Conservation (phyloP, 2,888 invertebrate species). For the Eulithis prunata region DNA sequence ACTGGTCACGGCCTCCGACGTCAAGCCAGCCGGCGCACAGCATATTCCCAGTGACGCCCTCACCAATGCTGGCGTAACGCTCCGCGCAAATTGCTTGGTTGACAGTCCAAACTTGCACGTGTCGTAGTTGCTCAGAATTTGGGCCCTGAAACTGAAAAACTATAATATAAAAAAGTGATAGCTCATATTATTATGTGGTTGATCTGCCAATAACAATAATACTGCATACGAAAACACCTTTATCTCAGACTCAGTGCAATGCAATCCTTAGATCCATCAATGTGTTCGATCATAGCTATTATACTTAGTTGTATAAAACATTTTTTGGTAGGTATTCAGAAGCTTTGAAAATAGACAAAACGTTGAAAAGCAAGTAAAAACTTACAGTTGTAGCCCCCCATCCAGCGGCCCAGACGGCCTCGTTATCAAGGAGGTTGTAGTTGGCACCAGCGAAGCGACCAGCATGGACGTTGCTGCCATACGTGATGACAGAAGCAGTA, state of each 20-base stretch:
- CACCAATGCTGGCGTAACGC: constrained; percentile 34
- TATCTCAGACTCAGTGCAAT: too few relatives aligned
- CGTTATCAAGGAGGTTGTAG: constrained; percentile 56
- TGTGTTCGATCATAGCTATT: too few relatives aligned
- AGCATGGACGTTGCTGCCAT: constrained; percentile 20
- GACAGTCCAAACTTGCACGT: constrained; percentile 52
- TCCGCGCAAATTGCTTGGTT: constrained; percentile 46
- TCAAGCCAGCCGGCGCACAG: constrained; percentile 51
- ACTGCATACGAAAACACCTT: too few relatives aligned
- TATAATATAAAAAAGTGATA: too few relatives aligned
- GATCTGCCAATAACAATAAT: too few relatives aligned
- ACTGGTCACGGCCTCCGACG: constrained; percentile 49
- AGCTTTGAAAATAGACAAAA: too few relatives aligned
- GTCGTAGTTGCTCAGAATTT: constrained; percentile 49
- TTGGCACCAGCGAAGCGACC: constrained; percentile 47
- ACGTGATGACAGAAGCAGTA: constrained; percentile 35
- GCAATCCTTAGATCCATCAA: too few relatives aligned
- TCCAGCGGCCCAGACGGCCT: constrained; percentile 60
- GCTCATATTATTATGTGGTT: too few relatives aligned
- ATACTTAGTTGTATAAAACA: too few relatives aligned
- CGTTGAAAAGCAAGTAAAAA: background rate
- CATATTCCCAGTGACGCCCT: constrained; percentile 47
- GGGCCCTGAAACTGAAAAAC: too few relatives aligned
- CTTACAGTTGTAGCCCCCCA: constrained; percentile 63
- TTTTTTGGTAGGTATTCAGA: too few relatives aligned